Evolutionary conservation across 2,797 vertebrate genomes (phyloP).

Genomic region (Leuciscus waleckii): DNA sequence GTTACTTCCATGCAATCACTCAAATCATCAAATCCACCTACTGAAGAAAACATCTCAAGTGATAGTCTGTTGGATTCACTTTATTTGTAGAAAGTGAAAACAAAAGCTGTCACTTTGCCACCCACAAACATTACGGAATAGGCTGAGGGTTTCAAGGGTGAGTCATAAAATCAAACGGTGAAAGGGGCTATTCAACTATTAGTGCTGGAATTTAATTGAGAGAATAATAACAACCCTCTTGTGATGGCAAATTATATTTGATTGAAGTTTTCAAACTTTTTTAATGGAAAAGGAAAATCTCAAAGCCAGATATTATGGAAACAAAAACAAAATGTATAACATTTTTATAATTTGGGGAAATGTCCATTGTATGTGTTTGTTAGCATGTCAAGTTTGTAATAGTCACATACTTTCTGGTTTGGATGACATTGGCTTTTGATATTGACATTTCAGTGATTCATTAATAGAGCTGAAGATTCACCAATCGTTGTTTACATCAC

Average conservation of each 20-base stretch:
- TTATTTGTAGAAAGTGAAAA: conserved; percentile 39
- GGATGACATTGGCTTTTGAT: not conserved
- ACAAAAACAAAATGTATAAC: not conserved
- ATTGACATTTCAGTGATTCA: not conserved
- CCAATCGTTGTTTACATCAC: not conserved
- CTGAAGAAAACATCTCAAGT: conserved; percentile 29
- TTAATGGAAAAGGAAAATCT: not conserved
- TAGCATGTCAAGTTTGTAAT: not conserved
- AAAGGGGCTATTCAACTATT: conserved; percentile 51
- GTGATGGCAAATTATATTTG: conserved; percentile 53
- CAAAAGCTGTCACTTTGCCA: conserved; percentile 55
- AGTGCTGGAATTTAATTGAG: conserved; percentile 56
- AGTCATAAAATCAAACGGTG: conserved; percentile 53
- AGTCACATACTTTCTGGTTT: not conserved
- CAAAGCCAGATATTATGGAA: not conserved
- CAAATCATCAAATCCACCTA: conserved; percentile 25
- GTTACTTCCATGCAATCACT: conserved; percentile 21
- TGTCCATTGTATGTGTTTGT: not conserved
- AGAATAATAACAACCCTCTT: conserved; percentile 59
- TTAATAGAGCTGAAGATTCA: not conserved
- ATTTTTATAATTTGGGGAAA: not conserved
- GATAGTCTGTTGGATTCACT: conserved; percentile 5
- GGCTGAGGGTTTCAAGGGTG: conserved; percentile 53
- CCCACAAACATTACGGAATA: conserved; percentile 42
- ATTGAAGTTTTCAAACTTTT: conserved; percentile 44